Evolutionary conservation across 2,113 vertebrate genomes (phyloP).

Genomic region (Erythrocebus patas): DNA sequence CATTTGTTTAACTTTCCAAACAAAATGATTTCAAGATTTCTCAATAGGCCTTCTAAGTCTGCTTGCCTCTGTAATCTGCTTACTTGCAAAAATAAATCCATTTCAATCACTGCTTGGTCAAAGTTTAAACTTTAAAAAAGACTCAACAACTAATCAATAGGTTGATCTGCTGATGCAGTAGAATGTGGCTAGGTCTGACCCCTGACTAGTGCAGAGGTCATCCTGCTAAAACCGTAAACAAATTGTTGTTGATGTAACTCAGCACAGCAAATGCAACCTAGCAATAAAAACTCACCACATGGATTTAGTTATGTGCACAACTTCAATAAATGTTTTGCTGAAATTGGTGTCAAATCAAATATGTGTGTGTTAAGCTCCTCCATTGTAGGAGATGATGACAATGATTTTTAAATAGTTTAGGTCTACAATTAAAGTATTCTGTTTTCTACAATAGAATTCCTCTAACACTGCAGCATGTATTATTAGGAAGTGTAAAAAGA

Average conservation of each 20-base stretch:
- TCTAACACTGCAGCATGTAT: not conserved
- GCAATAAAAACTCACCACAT: not conserved
- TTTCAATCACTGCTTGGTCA: slow-evolving; percentile 53
- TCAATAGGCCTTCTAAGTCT: slow-evolving; percentile 30
- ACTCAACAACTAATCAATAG: slow-evolving; percentile 51
- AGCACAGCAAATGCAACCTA: slow-evolving; percentile 18
- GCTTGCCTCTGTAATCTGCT: slow-evolving; percentile 18
- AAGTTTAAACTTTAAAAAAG: slow-evolving; percentile 68
- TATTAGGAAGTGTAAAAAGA: not conserved
- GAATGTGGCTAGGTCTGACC: not conserved
- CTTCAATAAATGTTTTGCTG: not conserved
- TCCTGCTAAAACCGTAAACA: slow-evolving; percentile 42
- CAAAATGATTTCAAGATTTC: slow-evolving; percentile 36
- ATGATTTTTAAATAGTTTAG: not conserved
- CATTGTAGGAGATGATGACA: not conserved
- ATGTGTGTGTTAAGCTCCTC: not conserved
- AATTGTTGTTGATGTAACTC: slow-evolving; percentile 2
- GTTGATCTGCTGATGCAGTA: slow-evolving; percentile 47
- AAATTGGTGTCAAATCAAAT: not conserved
- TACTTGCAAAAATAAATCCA: slow-evolving; percentile 53
- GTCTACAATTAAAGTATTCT: not conserved
- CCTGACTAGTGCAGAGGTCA: not conserved
- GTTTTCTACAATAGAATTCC: slow-evolving; percentile 21
- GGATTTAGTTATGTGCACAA: not conserved
- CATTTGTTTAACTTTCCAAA: slow-evolving; percentile 46